Percentiles rank a stretch among this genome's conserved stretches.
Evolutionary conservation across 2,888 invertebrate species (phyloP).

Genomic region (Diarsia rubi): DNA sequence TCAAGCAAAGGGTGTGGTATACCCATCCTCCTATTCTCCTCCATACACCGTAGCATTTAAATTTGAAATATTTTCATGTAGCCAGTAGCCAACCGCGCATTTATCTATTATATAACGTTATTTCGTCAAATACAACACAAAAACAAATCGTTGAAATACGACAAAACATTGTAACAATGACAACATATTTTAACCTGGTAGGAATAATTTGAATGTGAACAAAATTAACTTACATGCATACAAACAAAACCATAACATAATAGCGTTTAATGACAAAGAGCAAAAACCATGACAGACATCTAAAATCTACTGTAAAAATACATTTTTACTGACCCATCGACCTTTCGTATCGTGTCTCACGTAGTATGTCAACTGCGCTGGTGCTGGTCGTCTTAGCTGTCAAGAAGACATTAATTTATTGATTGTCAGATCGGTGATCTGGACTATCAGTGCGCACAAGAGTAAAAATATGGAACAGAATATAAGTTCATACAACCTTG

Average conservation of each 20-base stretch:
- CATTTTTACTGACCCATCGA: slow-evolving; percentile 84
- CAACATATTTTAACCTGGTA: slow-evolving; percentile 54
- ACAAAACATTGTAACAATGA: slow-evolving; percentile 59
- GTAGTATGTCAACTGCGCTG: slow-evolving; percentile 48
- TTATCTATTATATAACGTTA: slow-evolving; percentile 63
- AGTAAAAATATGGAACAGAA: too few relatives aligned
- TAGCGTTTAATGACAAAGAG: slow-evolving; percentile 79
- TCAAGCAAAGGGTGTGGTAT: too few relatives aligned
- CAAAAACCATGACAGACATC: slow-evolving; percentile 86
- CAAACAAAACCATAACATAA: slow-evolving; percentile 79
- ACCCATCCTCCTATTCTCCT: background rate
- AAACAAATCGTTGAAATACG: slow-evolving; percentile 52
- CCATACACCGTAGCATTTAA: background rate
- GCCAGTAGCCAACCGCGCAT: slow-evolving; percentile 20
- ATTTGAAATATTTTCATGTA: slow-evolving; percentile 10
- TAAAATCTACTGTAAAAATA: slow-evolving; percentile 78
- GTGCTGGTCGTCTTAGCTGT: slow-evolving; percentile 3
- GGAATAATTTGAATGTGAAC: slow-evolving; percentile 53
- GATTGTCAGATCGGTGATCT: too few relatives aligned
- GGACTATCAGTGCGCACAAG: too few relatives aligned
- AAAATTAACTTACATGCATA: slow-evolving; percentile 83
- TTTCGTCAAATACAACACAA: slow-evolving; percentile 52
- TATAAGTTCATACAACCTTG: too few relatives aligned
- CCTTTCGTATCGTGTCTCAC: slow-evolving; percentile 74
- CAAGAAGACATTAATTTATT: background rate